Evolutionary conservation across 2,113 vertebrate species (phyloP).

Genomic region (Mus spicilegus): DNA sequence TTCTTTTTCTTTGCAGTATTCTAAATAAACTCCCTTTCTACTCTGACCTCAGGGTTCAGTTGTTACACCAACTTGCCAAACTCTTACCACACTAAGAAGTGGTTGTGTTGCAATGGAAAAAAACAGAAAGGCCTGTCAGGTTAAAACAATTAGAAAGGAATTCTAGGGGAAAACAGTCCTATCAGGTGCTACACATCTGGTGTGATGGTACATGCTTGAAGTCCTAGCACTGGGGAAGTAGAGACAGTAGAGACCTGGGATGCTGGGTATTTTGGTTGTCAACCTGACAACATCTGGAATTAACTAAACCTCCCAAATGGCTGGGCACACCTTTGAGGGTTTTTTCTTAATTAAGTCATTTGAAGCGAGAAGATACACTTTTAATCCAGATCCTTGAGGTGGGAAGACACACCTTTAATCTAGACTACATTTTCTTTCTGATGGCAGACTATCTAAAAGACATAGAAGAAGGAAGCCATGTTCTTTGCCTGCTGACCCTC

Average conservation of each 20-base stretch:
- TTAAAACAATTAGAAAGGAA: background rate
- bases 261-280: background rate
- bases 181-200: background rate
- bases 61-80: background rate
- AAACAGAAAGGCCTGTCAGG: background rate
- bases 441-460: background rate
- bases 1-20: background rate
- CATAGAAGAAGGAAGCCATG: background rate
- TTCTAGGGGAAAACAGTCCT: background rate
- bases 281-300: background rate
- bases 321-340: background rate
- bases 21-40: background rate
- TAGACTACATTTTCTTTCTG: background rate
- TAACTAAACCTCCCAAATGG: background rate
- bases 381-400: background rate
- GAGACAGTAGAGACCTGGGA: background rate
- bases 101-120: background rate
- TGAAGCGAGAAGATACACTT: background rate
- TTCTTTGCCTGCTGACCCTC: background rate
- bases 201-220: background rate
- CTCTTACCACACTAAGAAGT: background rate
- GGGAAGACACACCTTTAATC: background rate
- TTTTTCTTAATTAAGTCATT: background rate
- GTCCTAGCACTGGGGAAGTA: background rate
- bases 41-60: background rate